Evolutionary conservation across 2,888 invertebrate species (phyloP), one percentile per base, ranked within the genome.

Genomic region (Drosophila borealis): DNA sequence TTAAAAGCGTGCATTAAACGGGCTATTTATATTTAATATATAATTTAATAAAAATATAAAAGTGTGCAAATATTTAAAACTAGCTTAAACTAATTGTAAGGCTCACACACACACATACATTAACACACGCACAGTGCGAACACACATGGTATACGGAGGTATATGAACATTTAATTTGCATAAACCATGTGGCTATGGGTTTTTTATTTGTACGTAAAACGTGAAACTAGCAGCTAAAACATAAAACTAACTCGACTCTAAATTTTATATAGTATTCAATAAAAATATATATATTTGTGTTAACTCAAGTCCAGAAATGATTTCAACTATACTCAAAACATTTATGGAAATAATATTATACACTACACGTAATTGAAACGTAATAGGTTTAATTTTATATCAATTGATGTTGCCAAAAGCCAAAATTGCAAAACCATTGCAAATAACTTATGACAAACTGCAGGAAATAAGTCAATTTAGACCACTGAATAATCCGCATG

Each of bases 151-250:
- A 45, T 33, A 57, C 29, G 17, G 29, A 64, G n/a, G 19, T 42
- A 57, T 46, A 55, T 55, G 42, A 77, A 76, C 81, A 82, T 86
- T 80, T 49, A 65, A 88, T 84, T 84, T 84, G 89, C 89, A 89
- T 89, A 89, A 89, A 89, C 89, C 89, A 90, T 90, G 78, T 82
- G 67, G 57, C 48, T 57, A 29, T 60, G 10, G 21, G 21, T 48
- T 53, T 45, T 45, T 29, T 41, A 46, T 56, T 25, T 44, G 17
- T 36, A 74, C 51, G 56, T 37, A 39, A 42, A 49, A 49, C 70
- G 54, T 29, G 10, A 25, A 50, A n/a, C 37, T 33, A 53, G 49
- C 33, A 57, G 25, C 48, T 19, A 17, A 53, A 48, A 36, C 14
- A 44, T 53, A 21, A 45, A 45, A 11, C 19, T 17, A 46, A 8